These are phyloP conservation scores for Chiridota heheva DNA, from an alignment of 35 echinoderm and acorn worm genomes.

Conservation along the genomic window DNA sequence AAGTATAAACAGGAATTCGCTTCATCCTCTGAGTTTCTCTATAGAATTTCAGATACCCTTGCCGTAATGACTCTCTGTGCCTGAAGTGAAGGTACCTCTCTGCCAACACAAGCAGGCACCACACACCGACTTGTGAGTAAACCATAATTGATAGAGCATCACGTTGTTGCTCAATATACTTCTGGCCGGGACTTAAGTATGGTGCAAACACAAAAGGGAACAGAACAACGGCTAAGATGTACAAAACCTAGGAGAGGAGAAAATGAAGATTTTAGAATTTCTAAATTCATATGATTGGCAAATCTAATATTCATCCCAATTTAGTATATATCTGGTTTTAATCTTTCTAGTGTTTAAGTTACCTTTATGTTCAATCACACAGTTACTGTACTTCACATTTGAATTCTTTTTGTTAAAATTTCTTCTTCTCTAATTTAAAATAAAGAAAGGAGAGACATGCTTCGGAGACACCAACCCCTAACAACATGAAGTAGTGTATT, in stretches of 20 bases:
- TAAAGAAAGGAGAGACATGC: too few relatives aligned
- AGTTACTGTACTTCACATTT: too few relatives aligned
- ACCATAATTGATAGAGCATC: conserved; percentile 27
- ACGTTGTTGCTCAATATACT: neutral
- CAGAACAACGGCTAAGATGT: conserved; percentile 1
- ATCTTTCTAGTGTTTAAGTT: too few relatives aligned
- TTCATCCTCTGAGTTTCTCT: conserved; percentile 56
- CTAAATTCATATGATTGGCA: too few relatives aligned
- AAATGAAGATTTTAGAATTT: too few relatives aligned
- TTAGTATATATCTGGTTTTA: too few relatives aligned
- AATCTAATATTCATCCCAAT: too few relatives aligned
- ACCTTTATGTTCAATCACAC: too few relatives aligned
- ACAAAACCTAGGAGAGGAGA: conserved; percentile 1
- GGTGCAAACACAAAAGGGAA: conserved; percentile 17
- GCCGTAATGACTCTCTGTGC: conserved; percentile 47
- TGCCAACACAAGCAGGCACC: conserved; percentile 12
- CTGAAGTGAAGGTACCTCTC: conserved; percentile 53
- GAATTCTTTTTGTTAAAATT: too few relatives aligned
- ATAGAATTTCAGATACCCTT: conserved; percentile 67
- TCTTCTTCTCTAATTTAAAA: too few relatives aligned
- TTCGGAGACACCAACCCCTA: too few relatives aligned
- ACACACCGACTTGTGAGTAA: conserved; percentile 28
- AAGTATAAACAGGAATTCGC: conserved; percentile 41
- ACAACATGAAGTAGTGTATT: too few relatives aligned
- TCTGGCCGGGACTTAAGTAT: neutral